phyloP scores from a whole-genome alignment of 2,797 vertebrate genomes.

The Dermochelys coriacea region DNA sequence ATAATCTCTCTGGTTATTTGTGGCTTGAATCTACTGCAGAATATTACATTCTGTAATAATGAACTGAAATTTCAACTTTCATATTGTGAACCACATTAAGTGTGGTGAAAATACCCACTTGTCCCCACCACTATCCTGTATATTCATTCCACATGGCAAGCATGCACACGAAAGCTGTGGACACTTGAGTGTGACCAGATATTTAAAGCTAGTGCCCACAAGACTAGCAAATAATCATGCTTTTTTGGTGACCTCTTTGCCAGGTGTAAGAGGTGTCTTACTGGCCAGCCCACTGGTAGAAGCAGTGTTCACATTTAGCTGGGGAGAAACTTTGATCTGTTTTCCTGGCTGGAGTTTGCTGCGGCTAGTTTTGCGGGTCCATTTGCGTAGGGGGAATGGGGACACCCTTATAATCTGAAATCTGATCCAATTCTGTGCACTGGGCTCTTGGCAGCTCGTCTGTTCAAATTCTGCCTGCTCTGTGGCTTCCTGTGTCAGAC shows the following conservation, averaged over 20 bases:
- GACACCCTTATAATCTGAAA: neutral
- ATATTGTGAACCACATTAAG: neutral
- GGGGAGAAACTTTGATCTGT: neutral
- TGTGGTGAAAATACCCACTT: neutral
- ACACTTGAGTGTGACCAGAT: neutral
- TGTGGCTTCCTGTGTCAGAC: neutral
- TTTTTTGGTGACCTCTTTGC: neutral
- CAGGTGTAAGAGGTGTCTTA: neutral
- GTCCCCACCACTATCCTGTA: neutral
- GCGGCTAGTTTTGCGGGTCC: neutral
- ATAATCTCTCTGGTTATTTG: neutral
- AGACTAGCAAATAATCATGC: neutral
- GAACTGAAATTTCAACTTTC: neutral
- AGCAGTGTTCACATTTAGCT: neutral
- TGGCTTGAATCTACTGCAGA: neutral
- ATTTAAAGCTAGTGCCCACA: neutral
- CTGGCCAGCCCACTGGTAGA: neutral
- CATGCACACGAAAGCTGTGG: conserved; percentile 4
- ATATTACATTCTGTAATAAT: neutral
- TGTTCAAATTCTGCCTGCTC: neutral
- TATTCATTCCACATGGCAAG: neutral
- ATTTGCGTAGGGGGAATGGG: neutral
- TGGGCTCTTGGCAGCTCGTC: neutral
- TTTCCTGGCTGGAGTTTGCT: neutral
- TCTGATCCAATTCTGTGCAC: fast-evolving